phyloP scores from a whole-genome alignment of 1,140 invertebrate species.

The Halyomorpha halys region DNA sequence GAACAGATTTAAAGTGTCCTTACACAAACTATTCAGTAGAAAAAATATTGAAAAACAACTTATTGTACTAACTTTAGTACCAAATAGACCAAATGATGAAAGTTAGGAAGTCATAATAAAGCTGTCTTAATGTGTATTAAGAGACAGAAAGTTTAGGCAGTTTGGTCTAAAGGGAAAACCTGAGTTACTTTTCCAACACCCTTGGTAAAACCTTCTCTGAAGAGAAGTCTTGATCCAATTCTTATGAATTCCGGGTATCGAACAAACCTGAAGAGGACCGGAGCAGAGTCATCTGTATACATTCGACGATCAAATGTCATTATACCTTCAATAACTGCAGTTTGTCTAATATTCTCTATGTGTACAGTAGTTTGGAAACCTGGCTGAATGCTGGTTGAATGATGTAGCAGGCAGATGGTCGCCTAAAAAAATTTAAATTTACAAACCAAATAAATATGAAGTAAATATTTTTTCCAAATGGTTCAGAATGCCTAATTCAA shows the following conservation, averaged over 20 bases:
- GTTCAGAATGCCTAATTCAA: too few species aligned
- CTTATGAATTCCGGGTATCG: constrained; percentile 85
- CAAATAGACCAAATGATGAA: too few species aligned
- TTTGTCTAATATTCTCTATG: constrained; percentile 89
- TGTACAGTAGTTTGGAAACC: constrained; percentile 92
- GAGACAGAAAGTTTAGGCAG: constrained; percentile 6
- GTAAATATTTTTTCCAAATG: too few species aligned
- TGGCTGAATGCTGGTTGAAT: constrained; percentile 67
- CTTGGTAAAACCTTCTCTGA: constrained; percentile 79
- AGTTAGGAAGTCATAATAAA: too few species aligned
- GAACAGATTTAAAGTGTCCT: too few species aligned
- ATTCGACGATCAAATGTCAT: constrained; percentile 45
- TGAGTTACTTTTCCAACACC: constrained; percentile 85
- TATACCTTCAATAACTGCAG: constrained; percentile 71
- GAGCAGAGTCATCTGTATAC: constrained; percentile 72
- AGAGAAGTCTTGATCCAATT: constrained; percentile 73
- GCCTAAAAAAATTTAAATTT: constrained; percentile 48
- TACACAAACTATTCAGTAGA: too few species aligned
- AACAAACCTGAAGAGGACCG: constrained; percentile 79
- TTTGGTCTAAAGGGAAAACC: constrained; percentile 52
- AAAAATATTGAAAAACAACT: too few species aligned
- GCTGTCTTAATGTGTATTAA: background rate
- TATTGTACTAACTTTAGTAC: too few species aligned
- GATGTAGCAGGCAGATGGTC: constrained; percentile 72
- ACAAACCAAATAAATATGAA: too few species aligned